Conservation (phyloP, 2,113 vertebrate species). For the Phalacrocorax brasilianus region DNA sequence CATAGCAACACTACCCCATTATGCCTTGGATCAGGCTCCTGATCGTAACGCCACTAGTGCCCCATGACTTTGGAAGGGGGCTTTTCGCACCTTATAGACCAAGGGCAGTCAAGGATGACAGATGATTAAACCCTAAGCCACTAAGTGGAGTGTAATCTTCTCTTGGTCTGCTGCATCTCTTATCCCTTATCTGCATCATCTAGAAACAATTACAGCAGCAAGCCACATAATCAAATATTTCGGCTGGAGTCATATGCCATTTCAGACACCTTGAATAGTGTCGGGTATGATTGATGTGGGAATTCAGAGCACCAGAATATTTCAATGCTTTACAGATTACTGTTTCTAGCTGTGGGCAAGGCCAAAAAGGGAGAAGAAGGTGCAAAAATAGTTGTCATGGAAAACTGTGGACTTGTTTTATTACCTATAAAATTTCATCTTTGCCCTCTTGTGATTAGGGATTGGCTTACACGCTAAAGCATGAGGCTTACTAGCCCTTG, state of each 20-base stretch:
- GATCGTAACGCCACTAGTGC: accelerated
- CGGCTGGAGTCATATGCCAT: background rate
- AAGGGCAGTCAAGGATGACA: background rate
- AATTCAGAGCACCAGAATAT: background rate
- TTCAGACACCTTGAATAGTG: background rate
- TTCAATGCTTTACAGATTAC: background rate
- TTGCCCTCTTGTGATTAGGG: background rate
- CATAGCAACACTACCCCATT: background rate
- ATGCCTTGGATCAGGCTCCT: background rate
- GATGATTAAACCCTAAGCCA: background rate
- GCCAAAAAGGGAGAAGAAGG: background rate
- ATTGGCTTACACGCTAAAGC: background rate
- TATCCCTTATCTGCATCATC: background rate
- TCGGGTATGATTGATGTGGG: background rate
- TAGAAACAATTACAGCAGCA: background rate
- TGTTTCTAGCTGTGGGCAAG: background rate
- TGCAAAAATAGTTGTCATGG: background rate
- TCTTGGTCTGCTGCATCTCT: background rate
- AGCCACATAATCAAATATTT: background rate
- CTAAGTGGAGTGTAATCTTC: background rate
- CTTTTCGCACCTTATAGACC: background rate
- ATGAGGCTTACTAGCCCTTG: background rate
- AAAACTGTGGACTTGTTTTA: background rate
- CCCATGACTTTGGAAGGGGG: accelerated
- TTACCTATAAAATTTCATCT: background rate